Conservation (phyloP, 2,797 vertebrate genomes). For the Bradypus variegatus region DNA sequence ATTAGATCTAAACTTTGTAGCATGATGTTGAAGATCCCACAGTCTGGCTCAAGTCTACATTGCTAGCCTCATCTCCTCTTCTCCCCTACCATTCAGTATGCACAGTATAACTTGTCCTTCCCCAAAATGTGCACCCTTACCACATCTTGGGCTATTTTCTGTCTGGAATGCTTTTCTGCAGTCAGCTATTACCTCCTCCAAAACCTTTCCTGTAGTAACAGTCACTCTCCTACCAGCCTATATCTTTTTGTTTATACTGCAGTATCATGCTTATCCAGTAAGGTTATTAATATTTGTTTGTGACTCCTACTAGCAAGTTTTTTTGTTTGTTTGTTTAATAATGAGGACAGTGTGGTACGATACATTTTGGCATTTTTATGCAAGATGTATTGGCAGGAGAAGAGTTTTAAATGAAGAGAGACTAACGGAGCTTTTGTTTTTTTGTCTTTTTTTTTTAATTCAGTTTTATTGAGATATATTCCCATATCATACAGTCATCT, state of each 20-base stretch:
- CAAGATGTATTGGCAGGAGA: neutral
- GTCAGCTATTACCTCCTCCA: neutral
- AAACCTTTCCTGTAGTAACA: neutral
- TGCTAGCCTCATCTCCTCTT: neutral
- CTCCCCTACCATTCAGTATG: neutral
- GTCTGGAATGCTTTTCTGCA: neutral
- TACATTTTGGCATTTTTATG: constrained; percentile 28
- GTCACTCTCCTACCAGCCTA: neutral
- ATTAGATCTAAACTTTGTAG: neutral
- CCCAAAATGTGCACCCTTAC: neutral
- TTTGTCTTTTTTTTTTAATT: neutral
- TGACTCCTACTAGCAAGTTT: neutral
- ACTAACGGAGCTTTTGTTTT: neutral
- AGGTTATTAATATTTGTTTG: neutral
- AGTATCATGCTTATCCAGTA: neutral
- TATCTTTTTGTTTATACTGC: neutral
- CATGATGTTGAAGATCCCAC: neutral
- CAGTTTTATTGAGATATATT: too few species aligned
- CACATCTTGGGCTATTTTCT: neutral
- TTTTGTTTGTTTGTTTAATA: neutral
- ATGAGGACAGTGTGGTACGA: neutral
- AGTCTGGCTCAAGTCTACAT: neutral
- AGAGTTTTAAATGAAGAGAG: neutral
- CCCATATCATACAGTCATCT: neutral
- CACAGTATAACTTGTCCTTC: neutral